These are phyloP conservation scores for Riptortus pedestris DNA, from an alignment of 1,140 invertebrate genomes.

Conservation along the genomic window DNA sequence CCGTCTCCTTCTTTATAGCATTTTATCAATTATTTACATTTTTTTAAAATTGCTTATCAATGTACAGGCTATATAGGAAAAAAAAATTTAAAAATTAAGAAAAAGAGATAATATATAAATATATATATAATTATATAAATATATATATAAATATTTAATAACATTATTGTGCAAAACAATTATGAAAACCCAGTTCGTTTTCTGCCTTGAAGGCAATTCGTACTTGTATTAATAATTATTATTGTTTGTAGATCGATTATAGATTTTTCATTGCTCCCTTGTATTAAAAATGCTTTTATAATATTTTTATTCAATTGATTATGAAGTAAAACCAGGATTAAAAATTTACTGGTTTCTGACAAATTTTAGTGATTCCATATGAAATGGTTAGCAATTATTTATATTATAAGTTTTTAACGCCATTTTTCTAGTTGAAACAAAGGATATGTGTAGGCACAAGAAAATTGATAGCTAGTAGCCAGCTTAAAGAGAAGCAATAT, in stretches of 20 bases:
- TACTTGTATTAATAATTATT: slow-evolving; percentile 16
- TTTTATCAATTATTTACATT: slow-evolving; percentile 8
- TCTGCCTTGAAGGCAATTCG: slow-evolving; percentile 9
- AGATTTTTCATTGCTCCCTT: slow-evolving; percentile 10
- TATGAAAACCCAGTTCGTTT: not conserved
- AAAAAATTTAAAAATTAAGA: not conserved
- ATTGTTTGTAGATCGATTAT: slow-evolving; percentile 10
- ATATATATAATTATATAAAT: slow-evolving; percentile 1
- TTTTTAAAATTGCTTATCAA: slow-evolving; percentile 8
- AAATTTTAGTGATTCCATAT: not conserved
- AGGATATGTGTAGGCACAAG: not conserved
- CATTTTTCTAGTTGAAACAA: slow-evolving; percentile 3
- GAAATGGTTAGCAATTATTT: not conserved
- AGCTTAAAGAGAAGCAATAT: not conserved
- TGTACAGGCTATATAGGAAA: not conserved
- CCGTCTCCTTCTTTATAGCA: slow-evolving; percentile 2
- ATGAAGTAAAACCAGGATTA: not conserved
- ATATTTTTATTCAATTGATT: slow-evolving; percentile 11
- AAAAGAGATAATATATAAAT: slow-evolving; percentile 3
- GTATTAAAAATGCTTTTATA: slow-evolving; percentile 13
- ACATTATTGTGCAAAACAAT: slow-evolving; percentile 10
- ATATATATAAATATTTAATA: slow-evolving; percentile 11
- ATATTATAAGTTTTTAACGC: not conserved
- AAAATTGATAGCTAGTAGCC: not conserved
- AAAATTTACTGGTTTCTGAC: not conserved